phyloP scores from a whole-genome alignment of 53 echinoderm and acorn worm species.

The Mesocentrotus franciscanus region DNA sequence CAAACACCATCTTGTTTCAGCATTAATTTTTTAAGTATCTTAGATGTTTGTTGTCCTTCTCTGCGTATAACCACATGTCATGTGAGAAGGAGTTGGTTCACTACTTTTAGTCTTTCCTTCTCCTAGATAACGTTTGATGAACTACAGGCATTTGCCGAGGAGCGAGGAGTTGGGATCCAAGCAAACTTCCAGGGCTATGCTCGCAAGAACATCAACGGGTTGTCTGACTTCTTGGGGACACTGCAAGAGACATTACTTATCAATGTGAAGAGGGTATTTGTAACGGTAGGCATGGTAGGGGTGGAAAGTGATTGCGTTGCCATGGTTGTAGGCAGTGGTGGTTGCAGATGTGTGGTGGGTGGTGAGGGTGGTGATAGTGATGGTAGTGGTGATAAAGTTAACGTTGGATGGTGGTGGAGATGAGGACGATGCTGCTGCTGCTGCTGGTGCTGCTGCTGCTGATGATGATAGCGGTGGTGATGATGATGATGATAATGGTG shows the following conservation, averaged over 20 bases:
- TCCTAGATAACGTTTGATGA: constrained; percentile 88
- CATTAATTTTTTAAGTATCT: no score
- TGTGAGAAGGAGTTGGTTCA: neutral
- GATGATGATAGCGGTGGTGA: neutral
- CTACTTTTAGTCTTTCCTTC: neutral
- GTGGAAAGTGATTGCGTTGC: neutral
- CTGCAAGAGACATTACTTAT: constrained; percentile 87
- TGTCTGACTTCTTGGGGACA: constrained; percentile 74
- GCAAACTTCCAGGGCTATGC: constrained; percentile 84
- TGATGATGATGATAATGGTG: neutral
- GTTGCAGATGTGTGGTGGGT: neutral
- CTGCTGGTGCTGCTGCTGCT: neutral
- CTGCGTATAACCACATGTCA: no score
- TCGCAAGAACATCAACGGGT: constrained; percentile 63
- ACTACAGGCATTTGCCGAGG: constrained; percentile 84
- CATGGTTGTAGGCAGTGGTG: no score
- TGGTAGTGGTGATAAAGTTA: no score
- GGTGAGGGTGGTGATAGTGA: constrained; percentile 3
- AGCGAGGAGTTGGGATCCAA: constrained; percentile 79
- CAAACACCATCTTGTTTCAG: no score
- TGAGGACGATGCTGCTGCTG: neutral
- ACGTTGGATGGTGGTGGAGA: neutral
- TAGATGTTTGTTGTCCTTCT: no score
- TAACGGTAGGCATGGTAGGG: constrained; percentile 70
- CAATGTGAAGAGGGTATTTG: constrained; percentile 89